Base-by-base conservation (phyloP, 2,797 vertebrate species). In the Ispidina lecontei region DNA sequence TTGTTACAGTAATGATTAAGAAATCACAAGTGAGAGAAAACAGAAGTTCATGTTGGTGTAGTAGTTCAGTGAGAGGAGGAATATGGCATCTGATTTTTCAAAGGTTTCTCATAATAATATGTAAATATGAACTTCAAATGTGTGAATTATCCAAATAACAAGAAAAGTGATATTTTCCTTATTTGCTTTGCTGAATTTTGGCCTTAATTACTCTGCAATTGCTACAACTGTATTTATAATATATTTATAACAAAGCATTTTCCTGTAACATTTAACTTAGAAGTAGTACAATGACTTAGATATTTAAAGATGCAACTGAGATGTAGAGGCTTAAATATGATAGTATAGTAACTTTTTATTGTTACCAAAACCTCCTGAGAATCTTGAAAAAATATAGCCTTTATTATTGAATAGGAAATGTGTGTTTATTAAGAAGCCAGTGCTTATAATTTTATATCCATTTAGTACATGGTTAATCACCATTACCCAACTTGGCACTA, bases 141-240 rank as follows among this genome's bases (percentile, higher is more conserved):
- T 84, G 71, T 82, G 59, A 94, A 78, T 44, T 87, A n/a, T 87
- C 47, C 39, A 76, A 93, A 88, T 72, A 89, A 56, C 43, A 90
- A 63, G 64, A 63, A 62, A 80, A 82, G 12, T 51, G n/a, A 80
- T 3, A 7, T 39, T 78, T 78, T 65, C 72, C 16, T 62, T 72
- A 60, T 74, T 70, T 55, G 7, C 14, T 90, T 84, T 95, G 28
- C 47, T 7, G 26, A 92, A 70, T 58, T 9, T 10, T 55, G 14
- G 7, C 20, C 15, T 63, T 69, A 90, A 84, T 79, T 94, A 78
- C 23, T 41, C 70, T 73, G 44, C 18, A 49, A 55, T 67, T 90
- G 18, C 22, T 84, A 73, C 41, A 76, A 44, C 20, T 56, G 8
- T 47, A 35, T 49, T 54, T 72, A 46, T 62, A 67, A 83, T 59